These are phyloP conservation scores for Archivesica marissinica DNA, from an alignment of 1,140 invertebrate genomes.

Conservation along the genomic window DNA sequence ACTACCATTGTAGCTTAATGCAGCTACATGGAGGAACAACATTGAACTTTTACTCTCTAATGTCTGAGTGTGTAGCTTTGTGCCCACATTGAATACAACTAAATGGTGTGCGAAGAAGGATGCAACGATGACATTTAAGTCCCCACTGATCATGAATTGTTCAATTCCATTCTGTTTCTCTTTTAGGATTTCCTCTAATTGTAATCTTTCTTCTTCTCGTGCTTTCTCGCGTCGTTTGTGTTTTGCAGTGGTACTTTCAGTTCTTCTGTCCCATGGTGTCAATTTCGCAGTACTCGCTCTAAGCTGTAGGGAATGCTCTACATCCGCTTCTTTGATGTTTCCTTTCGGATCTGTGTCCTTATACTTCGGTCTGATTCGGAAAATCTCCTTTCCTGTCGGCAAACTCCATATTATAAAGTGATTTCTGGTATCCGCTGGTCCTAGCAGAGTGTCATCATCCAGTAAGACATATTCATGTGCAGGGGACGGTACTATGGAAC, in stretches of 20 bases:
- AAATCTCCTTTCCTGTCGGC: conserved; percentile 75
- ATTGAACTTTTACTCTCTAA: conserved; percentile 80
- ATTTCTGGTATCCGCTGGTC: conserved; percentile 78
- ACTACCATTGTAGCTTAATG: conserved; percentile 77
- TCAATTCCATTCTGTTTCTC: conserved; percentile 82
- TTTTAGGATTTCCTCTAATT: conserved; percentile 74
- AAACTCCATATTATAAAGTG: conserved; percentile 82
- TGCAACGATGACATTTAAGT: conserved; percentile 80
- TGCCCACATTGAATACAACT: conserved; percentile 80
- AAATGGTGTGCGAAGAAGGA: conserved; percentile 83
- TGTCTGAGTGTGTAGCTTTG: conserved; percentile 75
- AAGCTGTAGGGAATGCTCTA: conserved; percentile 46
- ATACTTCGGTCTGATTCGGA: conserved; percentile 78
- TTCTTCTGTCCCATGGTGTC: conserved; percentile 80
- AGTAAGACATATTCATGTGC: conserved; percentile 81
- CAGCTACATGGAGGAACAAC: conserved; percentile 80
- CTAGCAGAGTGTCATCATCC: conserved; percentile 78
- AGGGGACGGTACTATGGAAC: conserved; percentile 80
- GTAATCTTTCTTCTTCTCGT: conserved; percentile 71
- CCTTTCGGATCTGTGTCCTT: conserved; percentile 69
- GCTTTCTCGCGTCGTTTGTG: conserved; percentile 72
- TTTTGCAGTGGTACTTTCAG: conserved; percentile 74
- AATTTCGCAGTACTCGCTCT: conserved; percentile 71
- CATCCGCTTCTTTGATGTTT: conserved; percentile 43
- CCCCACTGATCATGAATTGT: conserved; percentile 79